Conservation (phyloP, 2,797 vertebrate species). For the Malurus splendens region DNA sequence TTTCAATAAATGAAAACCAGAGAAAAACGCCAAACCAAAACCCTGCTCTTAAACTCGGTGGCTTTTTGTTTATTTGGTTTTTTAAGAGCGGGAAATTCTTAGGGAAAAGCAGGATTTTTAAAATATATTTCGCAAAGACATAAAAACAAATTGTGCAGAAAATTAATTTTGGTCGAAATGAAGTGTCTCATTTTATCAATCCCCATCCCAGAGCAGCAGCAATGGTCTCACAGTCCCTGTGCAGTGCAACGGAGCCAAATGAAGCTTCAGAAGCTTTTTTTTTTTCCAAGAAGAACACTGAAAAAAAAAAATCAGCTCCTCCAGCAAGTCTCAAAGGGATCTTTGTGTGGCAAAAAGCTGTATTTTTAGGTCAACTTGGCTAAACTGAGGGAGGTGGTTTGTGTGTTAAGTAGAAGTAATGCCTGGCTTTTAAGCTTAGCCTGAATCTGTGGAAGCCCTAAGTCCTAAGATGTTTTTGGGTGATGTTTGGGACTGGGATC, state of each 20-base stretch:
- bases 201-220: background rate
- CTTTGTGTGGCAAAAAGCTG: conserved; percentile 29
- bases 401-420: background rate
- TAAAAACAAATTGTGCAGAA: background rate
- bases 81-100: background rate
- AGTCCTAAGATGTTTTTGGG: background rate
- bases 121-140: background rate
- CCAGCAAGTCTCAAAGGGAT: background rate
- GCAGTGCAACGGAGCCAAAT: accelerated
- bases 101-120: background rate
- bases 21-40: background rate
- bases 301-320: background rate
- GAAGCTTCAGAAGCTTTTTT: background rate
- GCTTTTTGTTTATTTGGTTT: background rate
- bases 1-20: background rate
- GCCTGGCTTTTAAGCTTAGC: background rate
- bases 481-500: background rate
- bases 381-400: background rate
- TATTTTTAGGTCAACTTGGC: conserved; percentile 21
- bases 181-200: background rate
- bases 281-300: background rate
- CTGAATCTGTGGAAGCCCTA: background rate
- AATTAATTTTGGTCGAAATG: background rate
- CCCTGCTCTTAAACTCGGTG: background rate
- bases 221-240: background rate